Conservation (phyloP, 2,888 invertebrate genomes). For the Steinernema carpocapsae region DNA sequence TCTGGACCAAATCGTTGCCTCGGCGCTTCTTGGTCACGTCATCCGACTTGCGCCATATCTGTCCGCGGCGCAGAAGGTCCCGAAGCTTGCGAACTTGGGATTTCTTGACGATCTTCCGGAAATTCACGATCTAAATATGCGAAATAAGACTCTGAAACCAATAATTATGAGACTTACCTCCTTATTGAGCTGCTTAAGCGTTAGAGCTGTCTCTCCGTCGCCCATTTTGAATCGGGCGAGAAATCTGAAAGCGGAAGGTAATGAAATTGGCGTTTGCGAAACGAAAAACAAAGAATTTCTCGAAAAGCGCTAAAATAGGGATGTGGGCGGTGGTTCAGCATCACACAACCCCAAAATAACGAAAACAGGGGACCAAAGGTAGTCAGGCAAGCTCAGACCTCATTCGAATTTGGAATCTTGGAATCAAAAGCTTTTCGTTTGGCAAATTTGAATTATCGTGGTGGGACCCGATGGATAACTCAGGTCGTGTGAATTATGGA, state of each 20-base stretch:
- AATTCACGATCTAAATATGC: slow-evolving; percentile 16
- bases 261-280: too few relatives aligned
- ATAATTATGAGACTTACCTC: not conserved
- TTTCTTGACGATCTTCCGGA: not conserved
- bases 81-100: not conserved
- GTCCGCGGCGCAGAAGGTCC: slow-evolving; percentile 4
- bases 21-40: not conserved
- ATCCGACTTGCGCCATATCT: not conserved
- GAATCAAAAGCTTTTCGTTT: too few relatives aligned
- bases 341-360: too few relatives aligned
- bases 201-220: not conserved
- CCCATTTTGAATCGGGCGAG: not conserved
- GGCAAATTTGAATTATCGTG: not conserved
- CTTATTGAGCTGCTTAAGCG: not conserved
- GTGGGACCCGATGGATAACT: not conserved
- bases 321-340: too few relatives aligned
- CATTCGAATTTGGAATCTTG: too few relatives aligned
- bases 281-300: too few relatives aligned
- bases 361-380: too few relatives aligned
- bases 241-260: not conserved
- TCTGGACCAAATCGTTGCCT: slow-evolving; percentile 3
- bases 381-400: too few relatives aligned
- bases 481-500: not conserved
- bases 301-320: too few relatives aligned
- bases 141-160: not conserved